phyloP scores from a whole-genome alignment of 2,888 invertebrate species.

The Thymelicus lineola region DNA sequence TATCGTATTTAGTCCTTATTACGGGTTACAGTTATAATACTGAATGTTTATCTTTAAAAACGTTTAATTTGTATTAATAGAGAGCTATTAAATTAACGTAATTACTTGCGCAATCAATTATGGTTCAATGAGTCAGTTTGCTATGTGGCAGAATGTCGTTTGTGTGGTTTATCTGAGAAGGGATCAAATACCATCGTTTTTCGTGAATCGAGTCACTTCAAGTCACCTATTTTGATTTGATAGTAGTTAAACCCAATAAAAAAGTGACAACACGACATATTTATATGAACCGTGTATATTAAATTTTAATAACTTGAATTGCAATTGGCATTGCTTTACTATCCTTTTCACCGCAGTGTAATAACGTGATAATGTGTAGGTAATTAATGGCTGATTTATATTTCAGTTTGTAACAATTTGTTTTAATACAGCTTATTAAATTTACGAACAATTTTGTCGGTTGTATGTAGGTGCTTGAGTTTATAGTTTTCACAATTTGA shows the following conservation, averaged over 20 bases:
- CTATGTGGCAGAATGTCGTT: no score
- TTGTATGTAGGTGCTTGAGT: neutral
- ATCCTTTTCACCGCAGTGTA: slow-evolving; percentile 23
- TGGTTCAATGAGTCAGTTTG: neutral
- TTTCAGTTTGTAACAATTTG: slow-evolving; percentile 29
- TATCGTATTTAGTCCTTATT: neutral
- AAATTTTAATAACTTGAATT: slow-evolving; percentile 14
- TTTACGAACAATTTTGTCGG: slow-evolving; percentile 17
- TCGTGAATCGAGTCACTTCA: no score
- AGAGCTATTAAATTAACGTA: neutral
- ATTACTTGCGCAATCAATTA: neutral
- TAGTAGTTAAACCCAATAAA: neutral
- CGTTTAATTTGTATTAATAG: neutral
- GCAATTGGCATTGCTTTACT: slow-evolving; percentile 20
- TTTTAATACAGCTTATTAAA: slow-evolving; percentile 33
- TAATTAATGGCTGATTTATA: slow-evolving; percentile 30
- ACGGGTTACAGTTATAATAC: neutral
- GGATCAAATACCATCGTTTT: no score
- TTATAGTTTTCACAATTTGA: neutral
- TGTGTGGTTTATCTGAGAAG: no score
- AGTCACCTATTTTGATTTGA: neutral
- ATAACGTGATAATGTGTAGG: slow-evolving; percentile 27
- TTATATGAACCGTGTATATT: neutral
- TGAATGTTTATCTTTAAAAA: neutral
- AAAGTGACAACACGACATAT: neutral